Conservation (phyloP, 2,113 vertebrate genomes). For the Bettongia penicillata region DNA sequence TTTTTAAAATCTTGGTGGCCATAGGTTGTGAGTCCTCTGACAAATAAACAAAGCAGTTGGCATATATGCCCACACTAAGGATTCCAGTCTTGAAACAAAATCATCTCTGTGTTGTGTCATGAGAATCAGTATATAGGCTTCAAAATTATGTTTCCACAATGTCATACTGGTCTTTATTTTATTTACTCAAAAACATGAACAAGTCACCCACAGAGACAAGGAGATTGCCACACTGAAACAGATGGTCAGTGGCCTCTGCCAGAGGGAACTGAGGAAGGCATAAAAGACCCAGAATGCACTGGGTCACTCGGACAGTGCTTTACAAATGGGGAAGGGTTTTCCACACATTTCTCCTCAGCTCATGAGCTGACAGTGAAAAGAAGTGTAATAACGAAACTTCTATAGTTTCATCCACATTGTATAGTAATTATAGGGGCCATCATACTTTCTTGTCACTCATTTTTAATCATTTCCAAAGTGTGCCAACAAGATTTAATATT, state of each 20-base stretch:
- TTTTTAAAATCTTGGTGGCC: not conserved
- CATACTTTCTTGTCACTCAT: not conserved
- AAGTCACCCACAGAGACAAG: slow-evolving; percentile 17
- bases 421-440: not conserved
- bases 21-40: not conserved
- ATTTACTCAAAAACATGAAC: not conserved
- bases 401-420: not conserved
- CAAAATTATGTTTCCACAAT: not conserved
- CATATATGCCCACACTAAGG: not conserved
- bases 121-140: not conserved
- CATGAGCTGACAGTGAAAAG: not conserved
- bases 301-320: not conserved
- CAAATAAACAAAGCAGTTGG: not conserved
- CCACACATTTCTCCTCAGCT: not conserved
- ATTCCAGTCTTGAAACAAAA: not conserved
- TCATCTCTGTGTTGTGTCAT: not conserved
- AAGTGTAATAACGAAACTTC: not conserved
- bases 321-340: not conserved
- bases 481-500: not conserved
- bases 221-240: slow-evolving; percentile 36
- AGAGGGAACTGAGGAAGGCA: slow-evolving; percentile 49
- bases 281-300: not conserved
- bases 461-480: not conserved
- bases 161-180: not conserved
- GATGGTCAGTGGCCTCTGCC: slow-evolving; percentile 43